A percentile compares a stretch with the other conserved stretches of the same genome.
Evolutionary conservation across 2,113 vertebrate species (phyloP).

Genomic region (Lasiurus borealis): DNA sequence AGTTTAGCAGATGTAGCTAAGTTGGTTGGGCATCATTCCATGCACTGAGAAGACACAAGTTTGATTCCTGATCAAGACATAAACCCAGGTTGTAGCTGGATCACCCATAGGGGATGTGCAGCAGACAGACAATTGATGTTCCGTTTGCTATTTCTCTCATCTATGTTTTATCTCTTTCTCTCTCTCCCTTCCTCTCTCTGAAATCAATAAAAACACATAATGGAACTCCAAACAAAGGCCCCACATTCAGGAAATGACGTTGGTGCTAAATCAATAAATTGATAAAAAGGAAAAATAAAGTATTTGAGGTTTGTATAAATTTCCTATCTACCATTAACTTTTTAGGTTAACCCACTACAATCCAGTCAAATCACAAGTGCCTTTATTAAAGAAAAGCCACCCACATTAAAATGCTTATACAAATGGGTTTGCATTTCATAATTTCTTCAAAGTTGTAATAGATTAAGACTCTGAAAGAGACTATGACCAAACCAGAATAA

Average conservation of each 20-base stretch:
- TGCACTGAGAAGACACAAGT: too few species aligned
- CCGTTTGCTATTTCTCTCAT: too few species aligned
- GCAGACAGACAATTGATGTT: too few species aligned
- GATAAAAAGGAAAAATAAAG: background rate
- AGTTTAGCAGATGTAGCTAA: too few species aligned
- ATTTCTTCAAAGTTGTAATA: constrained; percentile 10
- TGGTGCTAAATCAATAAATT: background rate
- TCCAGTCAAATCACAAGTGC: background rate
- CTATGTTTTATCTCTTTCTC: too few species aligned
- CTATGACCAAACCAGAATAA: background rate
- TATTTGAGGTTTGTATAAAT: background rate
- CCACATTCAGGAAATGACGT: background rate
- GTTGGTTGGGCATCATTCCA: too few species aligned
- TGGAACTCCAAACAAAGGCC: background rate
- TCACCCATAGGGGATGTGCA: too few species aligned
- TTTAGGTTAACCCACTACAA: constrained; percentile 2
- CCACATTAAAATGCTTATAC: background rate
- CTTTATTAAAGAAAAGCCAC: background rate
- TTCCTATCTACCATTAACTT: background rate
- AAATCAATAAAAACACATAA: background rate
- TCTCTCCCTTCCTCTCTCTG: too few species aligned
- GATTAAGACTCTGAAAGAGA: constrained; percentile 37
- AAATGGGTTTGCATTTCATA: background rate
- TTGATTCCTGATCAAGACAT: too few species aligned
- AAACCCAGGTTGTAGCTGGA: too few species aligned